phyloP scores from a whole-genome alignment of 2,888 invertebrate genomes.

The Cephus pygmeus region DNA sequence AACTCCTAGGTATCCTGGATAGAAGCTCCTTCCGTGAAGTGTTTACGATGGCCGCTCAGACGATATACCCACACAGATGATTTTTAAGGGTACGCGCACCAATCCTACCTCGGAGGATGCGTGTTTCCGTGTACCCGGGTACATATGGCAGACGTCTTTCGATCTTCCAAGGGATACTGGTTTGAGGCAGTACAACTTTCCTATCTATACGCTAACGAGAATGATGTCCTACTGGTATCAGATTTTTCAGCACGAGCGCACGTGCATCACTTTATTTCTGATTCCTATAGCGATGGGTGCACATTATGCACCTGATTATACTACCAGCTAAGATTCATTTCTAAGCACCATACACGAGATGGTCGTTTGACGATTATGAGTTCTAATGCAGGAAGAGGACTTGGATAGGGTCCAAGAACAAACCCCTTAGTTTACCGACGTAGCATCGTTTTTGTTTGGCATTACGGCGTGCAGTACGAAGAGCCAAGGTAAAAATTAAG shows the following conservation, averaged over 20 bases:
- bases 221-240: not conserved
- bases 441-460: not conserved
- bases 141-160: not conserved
- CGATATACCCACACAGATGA: not conserved
- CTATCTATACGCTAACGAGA: not conserved
- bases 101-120: not conserved
- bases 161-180: not conserved
- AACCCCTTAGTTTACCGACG: not conserved
- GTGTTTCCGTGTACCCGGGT: not conserved
- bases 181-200: not conserved
- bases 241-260: not conserved
- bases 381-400: not conserved
- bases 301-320: not conserved
- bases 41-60: not conserved
- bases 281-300: not conserved
- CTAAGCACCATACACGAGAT: not conserved
- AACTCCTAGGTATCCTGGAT: not conserved
- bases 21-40: slow-evolving; percentile 10
- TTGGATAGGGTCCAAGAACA: not conserved
- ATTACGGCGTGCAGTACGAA: slow-evolving; percentile 9
- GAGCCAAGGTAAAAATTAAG: slow-evolving; percentile 48
- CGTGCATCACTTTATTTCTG: not conserved
- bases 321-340: not conserved
- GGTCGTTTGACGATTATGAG: not conserved
- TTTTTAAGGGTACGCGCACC: not conserved